Percentiles rank a stretch among this genome's conserved stretches.
These are phyloP conservation scores for Hestina assimilis DNA, from an alignment of 1,140 invertebrate genomes.

Conservation along the genomic window DNA sequence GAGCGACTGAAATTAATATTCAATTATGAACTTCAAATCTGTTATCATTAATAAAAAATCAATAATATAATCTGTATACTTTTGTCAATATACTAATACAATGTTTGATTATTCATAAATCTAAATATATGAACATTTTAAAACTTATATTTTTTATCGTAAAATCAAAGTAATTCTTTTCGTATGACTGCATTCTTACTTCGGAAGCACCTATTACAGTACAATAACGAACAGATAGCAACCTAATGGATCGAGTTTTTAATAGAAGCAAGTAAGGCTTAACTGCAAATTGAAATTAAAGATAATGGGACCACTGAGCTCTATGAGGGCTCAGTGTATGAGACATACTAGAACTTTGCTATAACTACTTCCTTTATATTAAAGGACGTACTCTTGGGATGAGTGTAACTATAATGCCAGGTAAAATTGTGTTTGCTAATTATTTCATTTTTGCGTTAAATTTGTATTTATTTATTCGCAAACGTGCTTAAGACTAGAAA, in stretches of 20 bases:
- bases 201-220: not conserved
- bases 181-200: not conserved
- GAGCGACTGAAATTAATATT: not conserved
- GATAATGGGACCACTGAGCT: too few relatives aligned
- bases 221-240: not conserved
- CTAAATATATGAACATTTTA: too few relatives aligned
- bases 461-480: too few relatives aligned
- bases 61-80: too few relatives aligned
- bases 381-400: not conserved
- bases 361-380: not conserved
- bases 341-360: not conserved
- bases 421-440: not conserved
- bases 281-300: slow-evolving; percentile 21
- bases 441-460: not conserved
- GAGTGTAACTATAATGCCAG: not conserved
- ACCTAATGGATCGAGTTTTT: slow-evolving; percentile 25
- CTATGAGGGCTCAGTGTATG: too few relatives aligned
- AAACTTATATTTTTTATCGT: too few relatives aligned
- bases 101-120: too few relatives aligned
- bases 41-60: too few relatives aligned
- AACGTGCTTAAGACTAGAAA: too few relatives aligned
- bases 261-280: slow-evolving; percentile 7
- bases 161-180: too few relatives aligned
- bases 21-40: too few relatives aligned
- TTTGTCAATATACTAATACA: too few relatives aligned